Base-by-base conservation (phyloP, 2,113 vertebrate species). In the Bos indicus region DNA sequence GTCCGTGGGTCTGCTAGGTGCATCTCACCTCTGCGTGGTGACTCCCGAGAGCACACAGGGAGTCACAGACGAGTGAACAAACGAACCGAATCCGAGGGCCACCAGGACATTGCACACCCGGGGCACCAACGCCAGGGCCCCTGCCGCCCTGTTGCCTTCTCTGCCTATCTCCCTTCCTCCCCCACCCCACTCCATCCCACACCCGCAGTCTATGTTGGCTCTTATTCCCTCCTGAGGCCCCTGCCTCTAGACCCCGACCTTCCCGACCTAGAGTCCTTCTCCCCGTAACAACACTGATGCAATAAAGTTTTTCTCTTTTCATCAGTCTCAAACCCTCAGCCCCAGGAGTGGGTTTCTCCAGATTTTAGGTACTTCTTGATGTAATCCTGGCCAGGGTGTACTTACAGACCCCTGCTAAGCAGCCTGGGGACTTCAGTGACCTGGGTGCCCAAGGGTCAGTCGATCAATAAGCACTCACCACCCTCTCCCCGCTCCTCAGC, bases 1-100 rank as follows among this genome's bases (percentile, higher is more conserved):
- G 81, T 5, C 7, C 0, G 0, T 3, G 2, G 48, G 30, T 71
- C 36, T 56, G 21, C 2, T 4, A 64, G 15, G 21, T 3, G 16
- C 0, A 2, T n/a, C 33, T 54, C 15, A 6, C 16, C 83, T 52
- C 81, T 23, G 71, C 48, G n/a, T 3, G 16, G 51, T 1, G 4
- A 52, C 62, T 83, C 48, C 85, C 0, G 5, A 85, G 13, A 74
- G 46, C n/a, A 33, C 71, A 8, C 26, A 2, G 0, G 30, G 46
- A 81, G 12, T 16, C 23, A 40, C 0, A 40, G 46, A 36, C 2
- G 26, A 57, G 13, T 16, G 43, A 51, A 8, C 21, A 56, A 28
- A 13, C 11, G 6, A 86, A 60, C 19, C 16, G 46, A 33, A 21
- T 6, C 48, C 26, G 15, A 28, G 67, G 60, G 13, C 67, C 28